Base-by-base conservation (phyloP, 2,888 invertebrate genomes). In the Agrenia bidenticulata region DNA sequence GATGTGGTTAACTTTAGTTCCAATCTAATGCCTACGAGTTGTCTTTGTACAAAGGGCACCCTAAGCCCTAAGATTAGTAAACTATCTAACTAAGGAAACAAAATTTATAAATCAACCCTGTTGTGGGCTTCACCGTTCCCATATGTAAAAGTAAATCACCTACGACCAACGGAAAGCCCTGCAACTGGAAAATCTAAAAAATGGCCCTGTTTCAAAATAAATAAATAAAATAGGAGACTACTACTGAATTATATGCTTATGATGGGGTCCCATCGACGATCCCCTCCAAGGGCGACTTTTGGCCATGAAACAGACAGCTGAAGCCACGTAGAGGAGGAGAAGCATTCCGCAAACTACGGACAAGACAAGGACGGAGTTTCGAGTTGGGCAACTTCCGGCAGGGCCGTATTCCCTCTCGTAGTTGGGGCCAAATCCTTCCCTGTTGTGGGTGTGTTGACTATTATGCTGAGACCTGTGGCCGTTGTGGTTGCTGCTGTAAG, bases 311-410 rank as follows among this genome's bases (percentile, higher is more conserved):
- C 76, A 76, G 41, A 76, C 74, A 24, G 74, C 72, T 32, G 72
- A 72, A 7, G 92, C 92, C 78, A 94, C 88, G 83, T 94, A 94
- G 63, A 94, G 85, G 64, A 94, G 85, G 60, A 94, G 87, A 78
- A 95, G 84, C 69, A 94, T 85, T 65, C 93, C 93, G 80, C 94
- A 94, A 61, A 94, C 93, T 27, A 94, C 92, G 69, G 92, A 92
- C 67, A 95, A 82, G 39, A 93, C 89, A 77, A 94, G 82, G n/a
- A 95, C 90, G 5, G 94, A 94, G 26, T 90, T 89, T 81, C 92
- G 92, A 78, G 93, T 92, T 55, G 94, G 94, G 79, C 94, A 94
- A 15, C 92, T 92, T 80, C 92, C 92, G 76, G 69, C 60, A 37
- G 67, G 66, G 27, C 69, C 72, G 50, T 60, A 72, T 50, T 72